phyloP scores from a whole-genome alignment of 2,797 vertebrate genomes.

The Leontopithecus rosalia region DNA sequence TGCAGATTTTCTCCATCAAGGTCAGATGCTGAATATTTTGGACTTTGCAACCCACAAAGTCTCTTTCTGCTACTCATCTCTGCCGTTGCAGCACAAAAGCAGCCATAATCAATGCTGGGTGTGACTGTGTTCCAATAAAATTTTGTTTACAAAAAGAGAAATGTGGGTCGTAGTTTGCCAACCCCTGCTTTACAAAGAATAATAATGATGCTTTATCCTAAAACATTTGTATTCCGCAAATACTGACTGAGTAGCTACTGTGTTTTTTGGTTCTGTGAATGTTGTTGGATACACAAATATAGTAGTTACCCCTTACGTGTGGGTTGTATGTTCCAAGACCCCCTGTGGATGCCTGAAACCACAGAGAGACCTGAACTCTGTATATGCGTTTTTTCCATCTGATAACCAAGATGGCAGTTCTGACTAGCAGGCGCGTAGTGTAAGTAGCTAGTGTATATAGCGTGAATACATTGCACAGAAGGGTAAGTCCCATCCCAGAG shows the following conservation, averaged over 20 bases:
- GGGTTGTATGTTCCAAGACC: background rate
- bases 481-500: background rate
- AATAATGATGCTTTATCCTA: background rate
- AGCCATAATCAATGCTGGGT: background rate
- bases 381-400: background rate
- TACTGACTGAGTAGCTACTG: background rate
- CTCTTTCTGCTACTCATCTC: background rate
- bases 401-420: background rate
- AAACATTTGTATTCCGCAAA: constrained; percentile 6
- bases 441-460: background rate
- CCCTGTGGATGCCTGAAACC: background rate
- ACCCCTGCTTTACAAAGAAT: background rate
- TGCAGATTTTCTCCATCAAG: background rate
- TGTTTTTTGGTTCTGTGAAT: background rate
- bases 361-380: background rate
- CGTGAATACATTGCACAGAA: background rate
- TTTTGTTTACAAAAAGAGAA: background rate
- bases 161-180: background rate
- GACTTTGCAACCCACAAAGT: background rate
- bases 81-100: background rate
- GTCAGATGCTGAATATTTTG: background rate
- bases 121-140: background rate
- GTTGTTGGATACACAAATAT: background rate
- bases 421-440: background rate
- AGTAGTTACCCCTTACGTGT: background rate